Base-by-base conservation (phyloP, 2,113 vertebrate species). In the Ptilonorhynchus violaceus region DNA sequence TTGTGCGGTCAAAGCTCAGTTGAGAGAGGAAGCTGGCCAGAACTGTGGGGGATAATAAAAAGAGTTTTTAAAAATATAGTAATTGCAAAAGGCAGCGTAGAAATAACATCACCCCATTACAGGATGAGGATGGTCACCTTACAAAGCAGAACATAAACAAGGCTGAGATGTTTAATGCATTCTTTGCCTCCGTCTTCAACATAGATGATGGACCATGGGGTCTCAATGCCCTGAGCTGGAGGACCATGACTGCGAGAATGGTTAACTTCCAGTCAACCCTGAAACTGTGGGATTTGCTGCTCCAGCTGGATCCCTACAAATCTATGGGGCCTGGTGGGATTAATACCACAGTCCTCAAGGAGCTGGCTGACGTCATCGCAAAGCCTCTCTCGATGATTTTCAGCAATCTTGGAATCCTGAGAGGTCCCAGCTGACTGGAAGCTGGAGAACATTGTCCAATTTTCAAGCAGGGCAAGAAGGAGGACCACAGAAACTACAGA, bases 131-230 rank as follows among this genome's bases (percentile, higher is more conserved):
- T 7, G 35, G 31, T 13, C 30, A 47, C 30, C 41, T 49, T 31
- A 64, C 49, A 64, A 88, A 64, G 0, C 1, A 27, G 42, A 12
- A 66, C 0, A 0, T 33, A 18, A 42, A 73, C 49, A 73, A 50
- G 44, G 27, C 31, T 66, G 22, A 58, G 31, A 22, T 33, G 21
- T 80, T 80, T 73, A 73, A 73, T 2, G 1, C 14, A 22, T 58
- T 73, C 21, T 49, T 64, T 31, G 21, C 31, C 16, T 72, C 30
- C 5, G 3, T 35, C 42, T 72, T 64, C 76, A 64, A 35, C 41
- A 80, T 0, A 0, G 30, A 42, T 56, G 16, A 49, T 25, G 8
- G 30, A 31, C 41, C 24, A 72, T 39, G 37, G 8, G 37, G 56
- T 58, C 56, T 58, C 56, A 15, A 9, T n/a, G 24, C 30, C 41